Evolutionary conservation across 2,797 vertebrate species (phyloP), one percentile per base, ranked within the genome.

Genomic region (Leucoraja ocellata): DNA sequence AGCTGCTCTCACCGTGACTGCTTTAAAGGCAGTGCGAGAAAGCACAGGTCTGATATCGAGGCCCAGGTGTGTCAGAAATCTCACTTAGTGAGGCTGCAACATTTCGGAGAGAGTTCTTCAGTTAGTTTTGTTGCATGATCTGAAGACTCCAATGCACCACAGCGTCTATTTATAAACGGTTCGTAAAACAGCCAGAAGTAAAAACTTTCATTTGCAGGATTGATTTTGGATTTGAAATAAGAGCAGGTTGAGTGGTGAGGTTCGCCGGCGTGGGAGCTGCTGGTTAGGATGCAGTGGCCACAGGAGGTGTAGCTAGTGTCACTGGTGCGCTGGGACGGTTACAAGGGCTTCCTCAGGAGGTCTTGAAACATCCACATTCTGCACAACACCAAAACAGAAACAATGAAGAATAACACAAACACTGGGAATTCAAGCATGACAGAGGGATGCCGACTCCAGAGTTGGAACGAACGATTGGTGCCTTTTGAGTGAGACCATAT

Each of bases 311-410:
- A 61, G 58, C 46, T 76, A 36, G 63, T 94, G 94, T 97, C 96
- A 97, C 68, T 96, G 96, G 94, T 96, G 96, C 94, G 95, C 96
- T 54, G 97, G 97, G 93, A 97, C 97, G 16, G 97, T 97, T 95
- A 97, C 94, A 92, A 97, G 97, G 93, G 97, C 97, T 1, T 97
- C 97, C 95, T 97, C 96, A 0, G 96, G 93, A 94, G 96, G 95
- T 95, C 97, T 96, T 93, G 96, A 96, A 95, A 97, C 96, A 95
- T 96, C 95, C 95, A 97, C 96, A 93, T 97, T 97, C 97, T 97
- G 96, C 93, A 10, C 81, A 94, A 95, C 93, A 94, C 96, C 93
- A 95, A 94, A 95, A 94, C 5, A 76, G 90, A 92, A 92, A 92
- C 1, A 2, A 39, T 92, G 90, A 92, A 58, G 71, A 92, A 76